phyloP scores from a whole-genome alignment of 2,797 vertebrate genomes.

The Anguilla obscura region DNA sequence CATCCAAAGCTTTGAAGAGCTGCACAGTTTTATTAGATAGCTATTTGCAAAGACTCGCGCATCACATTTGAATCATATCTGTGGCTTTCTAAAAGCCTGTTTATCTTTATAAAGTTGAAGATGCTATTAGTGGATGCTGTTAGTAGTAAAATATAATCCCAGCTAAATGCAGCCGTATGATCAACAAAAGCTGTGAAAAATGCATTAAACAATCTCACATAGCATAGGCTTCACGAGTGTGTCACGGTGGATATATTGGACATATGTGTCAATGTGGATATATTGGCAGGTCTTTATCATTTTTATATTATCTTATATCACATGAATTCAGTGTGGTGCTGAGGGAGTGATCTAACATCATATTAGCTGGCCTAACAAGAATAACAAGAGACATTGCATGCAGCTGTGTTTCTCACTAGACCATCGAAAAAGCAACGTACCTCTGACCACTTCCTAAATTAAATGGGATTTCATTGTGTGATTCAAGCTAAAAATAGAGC shows the following conservation, averaged over 20 bases:
- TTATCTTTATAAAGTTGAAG: conserved; percentile 50
- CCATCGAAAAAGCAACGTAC: conserved; percentile 48
- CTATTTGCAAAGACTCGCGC: conserved; percentile 47
- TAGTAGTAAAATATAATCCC: conserved; percentile 46
- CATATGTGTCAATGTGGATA: background rate
- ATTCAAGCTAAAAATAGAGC: conserved; percentile 43
- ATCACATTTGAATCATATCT: conserved; percentile 58
- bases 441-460: conserved; percentile 26
- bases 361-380: background rate
- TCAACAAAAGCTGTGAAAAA: conserved; percentile 5
- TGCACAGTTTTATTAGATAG: conserved; percentile 29
- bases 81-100: conserved; percentile 59
- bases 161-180: conserved; percentile 22
- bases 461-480: conserved; percentile 35
- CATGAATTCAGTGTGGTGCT: background rate
- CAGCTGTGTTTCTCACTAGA: conserved; percentile 37
- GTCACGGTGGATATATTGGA: background rate
- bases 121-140: conserved; percentile 44
- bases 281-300: conserved; percentile 16
- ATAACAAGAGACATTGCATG: conserved; percentile 29
- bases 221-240: background rate
- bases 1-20: background rate
- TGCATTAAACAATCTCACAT: background rate
- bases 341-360: background rate
- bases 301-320: conserved; percentile 1